Conservation (phyloP, 1,140 invertebrate genomes). For the Drosophila insularis region DNA sequence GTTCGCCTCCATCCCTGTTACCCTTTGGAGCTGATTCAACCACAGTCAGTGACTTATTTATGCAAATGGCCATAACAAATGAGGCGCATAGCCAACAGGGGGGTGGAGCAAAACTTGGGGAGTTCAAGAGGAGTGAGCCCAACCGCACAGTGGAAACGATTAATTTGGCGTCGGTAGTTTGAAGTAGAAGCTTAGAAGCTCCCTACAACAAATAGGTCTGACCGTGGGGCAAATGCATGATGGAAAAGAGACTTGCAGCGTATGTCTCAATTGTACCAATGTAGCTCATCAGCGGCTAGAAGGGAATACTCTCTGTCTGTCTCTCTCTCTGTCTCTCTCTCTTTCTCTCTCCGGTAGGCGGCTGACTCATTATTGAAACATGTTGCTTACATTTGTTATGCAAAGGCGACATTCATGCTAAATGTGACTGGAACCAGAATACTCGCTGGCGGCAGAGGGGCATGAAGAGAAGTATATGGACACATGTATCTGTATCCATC, state of each 20-base stretch:
- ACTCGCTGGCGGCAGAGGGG: neutral
- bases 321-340: too few species aligned
- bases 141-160: conserved; percentile 75
- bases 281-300: conserved; percentile 48
- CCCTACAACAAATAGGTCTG: conserved; percentile 37
- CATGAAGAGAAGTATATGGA: neutral
- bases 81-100: conserved; percentile 59
- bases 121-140: neutral
- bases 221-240: conserved; percentile 14
- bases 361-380: conserved; percentile 73
- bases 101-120: neutral
- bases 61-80: conserved; percentile 79
- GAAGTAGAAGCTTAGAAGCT: conserved; percentile 29
- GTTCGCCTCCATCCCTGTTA: neutral
- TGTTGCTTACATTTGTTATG: conserved; percentile 76
- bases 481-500: conserved; percentile 55
- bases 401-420: conserved; percentile 75
- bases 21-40: conserved; percentile 35
- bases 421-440: conserved; percentile 33
- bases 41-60: conserved; percentile 75
- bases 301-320: neutral
- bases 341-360: neutral
- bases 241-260: conserved; percentile 36
- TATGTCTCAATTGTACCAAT: conserved; percentile 66
- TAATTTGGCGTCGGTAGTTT: conserved; percentile 60